Conservation (phyloP, 2,888 invertebrate genomes). For the Aspidiotus rigidus region DNA sequence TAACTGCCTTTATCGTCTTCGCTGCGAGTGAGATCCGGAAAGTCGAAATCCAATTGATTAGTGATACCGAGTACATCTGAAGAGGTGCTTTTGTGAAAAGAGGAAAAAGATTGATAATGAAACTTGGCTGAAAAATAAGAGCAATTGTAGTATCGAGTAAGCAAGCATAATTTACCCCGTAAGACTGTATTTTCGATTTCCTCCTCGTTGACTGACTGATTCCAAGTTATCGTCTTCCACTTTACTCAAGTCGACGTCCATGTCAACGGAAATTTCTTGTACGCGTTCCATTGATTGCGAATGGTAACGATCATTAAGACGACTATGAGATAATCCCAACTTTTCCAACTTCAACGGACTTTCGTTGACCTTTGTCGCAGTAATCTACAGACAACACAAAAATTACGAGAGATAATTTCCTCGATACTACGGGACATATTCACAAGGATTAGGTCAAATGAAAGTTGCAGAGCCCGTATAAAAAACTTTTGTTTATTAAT, state of each 20-base stretch:
- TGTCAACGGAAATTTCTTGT: constrained; percentile 43
- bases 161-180: constrained; percentile 41
- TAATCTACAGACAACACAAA: neutral
- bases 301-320: constrained; percentile 80
- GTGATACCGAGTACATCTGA: constrained; percentile 40
- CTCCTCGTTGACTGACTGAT: constrained; percentile 42
- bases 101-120: neutral
- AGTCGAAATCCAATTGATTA: constrained; percentile 58
- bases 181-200: constrained; percentile 45
- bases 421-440: too few species aligned
- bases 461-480: too few species aligned
- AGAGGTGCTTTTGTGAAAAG: constrained; percentile 37
- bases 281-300: constrained; percentile 56
- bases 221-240: constrained; percentile 43
- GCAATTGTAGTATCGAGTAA: neutral
- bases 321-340: constrained; percentile 72
- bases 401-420: too few species aligned
- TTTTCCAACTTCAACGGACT: constrained; percentile 54
- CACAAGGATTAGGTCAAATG: too few species aligned
- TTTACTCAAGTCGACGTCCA: constrained; percentile 45
- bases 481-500: too few species aligned
- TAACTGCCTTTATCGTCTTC: constrained; percentile 48
- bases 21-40: constrained; percentile 51
- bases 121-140: neutral
- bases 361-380: constrained; percentile 16